Conservation (phyloP, 1,140 invertebrate genomes). For the Luehdorfia chinensis region DNA sequence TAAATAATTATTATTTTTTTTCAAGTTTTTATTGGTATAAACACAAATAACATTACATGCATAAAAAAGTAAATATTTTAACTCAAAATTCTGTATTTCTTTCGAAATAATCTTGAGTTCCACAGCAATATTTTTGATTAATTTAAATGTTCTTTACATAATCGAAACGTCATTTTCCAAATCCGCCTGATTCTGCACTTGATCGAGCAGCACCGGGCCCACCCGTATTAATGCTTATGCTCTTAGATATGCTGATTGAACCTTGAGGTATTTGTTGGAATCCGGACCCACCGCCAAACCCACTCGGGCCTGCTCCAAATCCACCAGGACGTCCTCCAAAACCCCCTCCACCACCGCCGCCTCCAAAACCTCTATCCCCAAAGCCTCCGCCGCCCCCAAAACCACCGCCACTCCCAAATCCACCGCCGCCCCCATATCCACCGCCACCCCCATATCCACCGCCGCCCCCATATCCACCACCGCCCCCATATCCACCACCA, state of each 20-base stretch:
- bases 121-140: no score
- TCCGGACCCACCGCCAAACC: background rate
- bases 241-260: conserved; percentile 10
- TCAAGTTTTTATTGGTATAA: no score
- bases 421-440: background rate
- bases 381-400: no score
- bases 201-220: background rate
- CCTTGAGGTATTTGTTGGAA: background rate
- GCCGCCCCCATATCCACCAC: conserved; percentile 1
- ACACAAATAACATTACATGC: no score
- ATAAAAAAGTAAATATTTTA: no score
- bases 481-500: background rate
- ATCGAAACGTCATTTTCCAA: conserved; percentile 4
- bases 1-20: no score
- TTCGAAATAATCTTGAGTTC: no score
- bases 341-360: background rate
- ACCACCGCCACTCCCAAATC: background rate
- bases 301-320: no score
- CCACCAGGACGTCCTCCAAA: conserved; percentile 4
- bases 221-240: conserved; percentile 10
- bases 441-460: background rate
- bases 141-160: no score
- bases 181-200: background rate
- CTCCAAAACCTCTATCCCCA: background rate
- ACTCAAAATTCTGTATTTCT: no score